These are phyloP conservation scores for Eupeodes luniger DNA, from an alignment of 2,888 invertebrate genomes.

Conservation along the genomic window DNA sequence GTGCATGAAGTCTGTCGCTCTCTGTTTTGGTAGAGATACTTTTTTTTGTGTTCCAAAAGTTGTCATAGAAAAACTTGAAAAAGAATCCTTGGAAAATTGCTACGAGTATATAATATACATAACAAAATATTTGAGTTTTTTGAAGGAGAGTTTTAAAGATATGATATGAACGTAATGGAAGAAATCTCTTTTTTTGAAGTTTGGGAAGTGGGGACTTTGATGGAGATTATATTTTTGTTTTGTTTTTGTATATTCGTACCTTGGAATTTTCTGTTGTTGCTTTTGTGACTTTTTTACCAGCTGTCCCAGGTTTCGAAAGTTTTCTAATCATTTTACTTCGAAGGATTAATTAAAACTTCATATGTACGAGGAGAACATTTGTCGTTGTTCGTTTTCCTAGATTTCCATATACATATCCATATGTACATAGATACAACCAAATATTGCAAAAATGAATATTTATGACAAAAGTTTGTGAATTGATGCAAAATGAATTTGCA, in stretches of 20 bases:
- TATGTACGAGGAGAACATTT: not conserved
- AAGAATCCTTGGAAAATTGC: slow-evolving; percentile 32
- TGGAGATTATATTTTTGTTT: slow-evolving; percentile 1
- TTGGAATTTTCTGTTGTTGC: slow-evolving; percentile 17
- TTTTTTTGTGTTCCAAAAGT: slow-evolving; percentile 23
- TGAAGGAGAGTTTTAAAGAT: not conserved
- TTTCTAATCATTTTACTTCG: slow-evolving; percentile 60
- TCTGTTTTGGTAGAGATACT: not conserved
- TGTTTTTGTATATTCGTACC: not conserved
- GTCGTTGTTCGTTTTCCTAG: not conserved
- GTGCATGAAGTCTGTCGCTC: not conserved
- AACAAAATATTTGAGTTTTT: slow-evolving; percentile 5
- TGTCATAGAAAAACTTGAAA: slow-evolving; percentile 39
- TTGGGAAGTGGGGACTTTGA: slow-evolving; percentile 16
- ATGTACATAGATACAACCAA: not conserved
- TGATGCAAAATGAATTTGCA: slow-evolving; percentile 40
- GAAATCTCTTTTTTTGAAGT: slow-evolving; percentile 33
- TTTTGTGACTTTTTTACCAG: slow-evolving; percentile 33
- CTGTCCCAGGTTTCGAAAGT: slow-evolving; percentile 37
- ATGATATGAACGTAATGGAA: slow-evolving; percentile 1
- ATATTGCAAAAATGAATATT: slow-evolving; percentile 53
- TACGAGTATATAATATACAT: not conserved
- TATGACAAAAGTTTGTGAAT: slow-evolving; percentile 35
- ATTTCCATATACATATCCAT: not conserved
- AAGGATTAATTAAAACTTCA: slow-evolving; percentile 59